These are phyloP conservation scores for Stenoptilia bipunctidactyla DNA, from an alignment of 2,888 invertebrate species.

Conservation along the genomic window DNA sequence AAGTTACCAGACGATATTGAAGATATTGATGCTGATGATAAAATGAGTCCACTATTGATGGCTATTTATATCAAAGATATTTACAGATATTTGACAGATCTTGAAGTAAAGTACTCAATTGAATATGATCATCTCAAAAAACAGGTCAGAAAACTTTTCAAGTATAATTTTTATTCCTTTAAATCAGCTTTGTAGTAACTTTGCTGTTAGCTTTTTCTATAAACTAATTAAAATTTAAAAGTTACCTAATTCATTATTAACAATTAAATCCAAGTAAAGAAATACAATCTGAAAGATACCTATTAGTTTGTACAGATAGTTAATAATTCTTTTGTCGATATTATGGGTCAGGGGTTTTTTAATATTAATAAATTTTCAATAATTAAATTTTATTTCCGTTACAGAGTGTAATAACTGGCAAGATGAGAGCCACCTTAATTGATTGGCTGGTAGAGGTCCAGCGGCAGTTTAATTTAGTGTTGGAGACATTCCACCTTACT, in stretches of 20 bases:
- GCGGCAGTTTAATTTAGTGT: slow-evolving; percentile 83
- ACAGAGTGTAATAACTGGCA: slow-evolving; percentile 75
- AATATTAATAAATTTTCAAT: too few relatives aligned
- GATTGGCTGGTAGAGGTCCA: slow-evolving; percentile 97
- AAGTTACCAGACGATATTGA: slow-evolving; percentile 62
- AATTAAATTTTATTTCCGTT: too few relatives aligned
- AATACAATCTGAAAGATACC: too few relatives aligned
- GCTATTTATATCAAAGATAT: slow-evolving; percentile 92
- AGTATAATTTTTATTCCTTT: too few relatives aligned
- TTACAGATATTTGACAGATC: slow-evolving; percentile 81
- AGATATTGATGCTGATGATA: slow-evolving; percentile 83
- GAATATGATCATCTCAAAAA: slow-evolving; percentile 75
- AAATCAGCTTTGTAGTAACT: too few relatives aligned
- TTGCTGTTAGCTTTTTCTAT: too few relatives aligned
- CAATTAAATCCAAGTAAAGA: too few relatives aligned
- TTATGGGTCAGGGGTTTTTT: too few relatives aligned
- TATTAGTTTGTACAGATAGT: too few relatives aligned
- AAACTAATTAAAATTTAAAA: too few relatives aligned
- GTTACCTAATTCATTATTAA: too few relatives aligned
- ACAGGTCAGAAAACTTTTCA: slow-evolving; percentile 67
- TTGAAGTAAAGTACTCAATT: slow-evolving; percentile 80
- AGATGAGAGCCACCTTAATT: slow-evolving; percentile 90
- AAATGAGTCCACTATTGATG: slow-evolving; percentile 82
- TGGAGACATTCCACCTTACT: slow-evolving; percentile 92
- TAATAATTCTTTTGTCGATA: too few relatives aligned